Base-by-base conservation (phyloP, 2,113 vertebrate genomes). In the Cromileptes altivelis region DNA sequence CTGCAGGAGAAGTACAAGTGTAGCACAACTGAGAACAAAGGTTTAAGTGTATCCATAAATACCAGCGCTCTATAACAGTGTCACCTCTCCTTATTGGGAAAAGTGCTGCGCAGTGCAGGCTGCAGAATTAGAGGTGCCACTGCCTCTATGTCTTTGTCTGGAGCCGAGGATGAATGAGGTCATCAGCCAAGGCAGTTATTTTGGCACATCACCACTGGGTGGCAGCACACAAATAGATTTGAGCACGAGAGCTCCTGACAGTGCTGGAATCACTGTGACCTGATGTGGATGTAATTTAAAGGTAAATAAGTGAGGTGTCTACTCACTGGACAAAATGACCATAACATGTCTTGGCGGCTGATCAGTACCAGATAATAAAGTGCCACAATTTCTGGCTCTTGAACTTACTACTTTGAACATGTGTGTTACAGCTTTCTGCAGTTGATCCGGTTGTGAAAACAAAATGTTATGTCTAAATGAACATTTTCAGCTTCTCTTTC, bases 151-250 rank as follows among this genome's bases (percentile, higher is more conserved):
- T 89, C 89, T 93, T 76, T 85, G 86, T 90, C 83, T 90, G 79
- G 23, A 71, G 69, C 52, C 13, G 15, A 42, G 62, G 69, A 84
- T 81, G 89, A 90, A 92, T 78, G 87, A 91, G 88, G 88, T 91
- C 89, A 85, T 81, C 80, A 62, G 62, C 23, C 5, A 40, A 53
- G 80, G 18, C 45, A 49, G 21, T 23, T n/a, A 1, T 17, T 67
- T 23, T 18, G 1, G 37, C 1, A 0, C 0, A 0, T 3, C 8
- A 55, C 96, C 97, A 93, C 94, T 75, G 91, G 97, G 91, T 93
- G 96, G 96, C 92, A 94, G 71, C 85, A 92, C 23, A 47, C 14
- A 49, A 75, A 87, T 91, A 82, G 50, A 61, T 57, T 53, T 84
- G 19, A 74, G 9, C n/a, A 65, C 1, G 17, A 56, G n/a, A 40